Base-by-base conservation (phyloP, 2,888 invertebrate genomes). In the Hirtodrosophila alboralis region DNA sequence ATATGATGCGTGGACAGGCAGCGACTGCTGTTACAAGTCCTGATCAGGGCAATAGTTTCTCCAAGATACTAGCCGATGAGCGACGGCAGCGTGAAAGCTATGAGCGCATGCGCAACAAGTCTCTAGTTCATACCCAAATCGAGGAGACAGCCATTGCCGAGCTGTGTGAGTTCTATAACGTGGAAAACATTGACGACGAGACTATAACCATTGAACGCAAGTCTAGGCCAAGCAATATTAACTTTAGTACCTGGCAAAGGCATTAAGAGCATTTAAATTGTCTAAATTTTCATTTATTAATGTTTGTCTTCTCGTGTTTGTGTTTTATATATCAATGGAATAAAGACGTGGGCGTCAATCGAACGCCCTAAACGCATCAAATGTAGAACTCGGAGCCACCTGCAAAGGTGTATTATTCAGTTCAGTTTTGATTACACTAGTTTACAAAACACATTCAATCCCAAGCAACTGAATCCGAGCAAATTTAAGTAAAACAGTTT, bases 91-190 rank as follows among this genome's bases (percentile, higher is more conserved):
- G 93, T 63, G 94, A 94, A 67, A 94, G 95, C 80, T 92, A 93
- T 66, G 93, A 93, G 1, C 94, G 94, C 86, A 93, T 94, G 77
- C 93, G 93, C 86, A 94, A 94, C 5, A 96, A 96, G 88, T 93
- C 95, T 0, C 91, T 96, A 16, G 90, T 91, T 54, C 91, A 95
- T 70, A 96, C 96, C 10, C 96, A 96, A 93, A 96, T 96, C 73
- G 97, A 97, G 91, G 97, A 97, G 88, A 94, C 93, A 88, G 97
- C 97, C 0, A 96, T 97, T 72, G 94, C 95, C 61, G 96, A 96
- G 73, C 90, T 97, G 57, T 92, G 93, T 52, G 91, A 92, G 57
- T 95, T 95, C 88, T 97, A 97, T 90, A 94, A 94, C 79, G 92
- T 93, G 1, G 93, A 93, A 54, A 93, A 94, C 76, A 91, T 93